Percentiles rank a stretch among this genome's conserved stretches.
Evolutionary conservation across 2,888 invertebrate species (phyloP).

Genomic region (Xestobium rufovillosum): DNA sequence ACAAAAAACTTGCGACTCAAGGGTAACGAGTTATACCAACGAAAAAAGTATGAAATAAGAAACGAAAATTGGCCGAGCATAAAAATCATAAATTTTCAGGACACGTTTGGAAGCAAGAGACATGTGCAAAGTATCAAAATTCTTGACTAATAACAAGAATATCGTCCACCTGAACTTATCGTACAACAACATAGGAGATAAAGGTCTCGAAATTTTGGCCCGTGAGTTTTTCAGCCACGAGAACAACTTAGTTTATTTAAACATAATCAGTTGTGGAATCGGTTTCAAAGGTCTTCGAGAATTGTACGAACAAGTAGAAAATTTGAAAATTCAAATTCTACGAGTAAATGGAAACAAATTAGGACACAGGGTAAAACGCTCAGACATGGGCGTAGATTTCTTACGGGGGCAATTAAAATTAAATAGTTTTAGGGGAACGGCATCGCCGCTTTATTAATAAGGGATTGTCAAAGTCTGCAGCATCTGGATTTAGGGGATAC

Average conservation of each 20-base stretch:
- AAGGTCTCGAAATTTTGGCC: slow-evolving; percentile 43
- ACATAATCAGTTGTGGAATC: slow-evolving; percentile 52
- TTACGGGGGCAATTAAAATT: neutral
- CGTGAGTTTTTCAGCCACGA: slow-evolving; percentile 43
- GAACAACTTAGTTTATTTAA: slow-evolving; percentile 47
- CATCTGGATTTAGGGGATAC: slow-evolving; percentile 52
- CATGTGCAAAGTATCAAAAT: slow-evolving; percentile 46
- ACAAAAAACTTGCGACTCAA: slow-evolving; percentile 46
- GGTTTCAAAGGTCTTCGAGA: slow-evolving; percentile 41
- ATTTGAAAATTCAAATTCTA: slow-evolving; percentile 46
- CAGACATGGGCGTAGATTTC: neutral
- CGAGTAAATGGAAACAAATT: slow-evolving; percentile 54
- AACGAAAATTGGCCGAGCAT: too few relatives aligned
- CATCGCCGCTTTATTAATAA: slow-evolving; percentile 42
- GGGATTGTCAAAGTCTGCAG: slow-evolving; percentile 43
- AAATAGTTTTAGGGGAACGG: neutral
- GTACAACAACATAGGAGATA: slow-evolving; percentile 51
- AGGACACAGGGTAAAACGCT: slow-evolving; percentile 42
- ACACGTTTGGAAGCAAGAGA: slow-evolving; percentile 46
- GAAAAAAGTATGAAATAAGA: slow-evolving; percentile 42
- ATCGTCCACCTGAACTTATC: slow-evolving; percentile 48
- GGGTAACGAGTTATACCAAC: slow-evolving; percentile 47
- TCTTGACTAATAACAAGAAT: slow-evolving; percentile 43
- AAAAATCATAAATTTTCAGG: slow-evolving; percentile 31
- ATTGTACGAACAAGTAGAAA: slow-evolving; percentile 25